These are phyloP conservation scores for Eudyptes chrysolophus DNA, from an alignment of 2,113 vertebrate species.

Conservation along the genomic window DNA sequence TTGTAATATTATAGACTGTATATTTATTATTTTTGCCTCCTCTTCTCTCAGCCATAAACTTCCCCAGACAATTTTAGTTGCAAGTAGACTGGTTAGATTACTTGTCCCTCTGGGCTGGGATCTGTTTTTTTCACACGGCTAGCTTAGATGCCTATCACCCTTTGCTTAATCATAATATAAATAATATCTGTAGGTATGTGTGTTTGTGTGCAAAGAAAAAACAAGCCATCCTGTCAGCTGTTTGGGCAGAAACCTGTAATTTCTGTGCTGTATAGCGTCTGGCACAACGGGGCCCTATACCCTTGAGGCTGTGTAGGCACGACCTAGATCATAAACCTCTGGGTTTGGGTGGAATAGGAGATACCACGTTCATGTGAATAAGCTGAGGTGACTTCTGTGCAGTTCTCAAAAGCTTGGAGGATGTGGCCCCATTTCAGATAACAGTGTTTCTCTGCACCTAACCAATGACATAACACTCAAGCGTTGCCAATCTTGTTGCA, in stretches of 20 bases:
- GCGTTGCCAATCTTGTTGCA: not conserved
- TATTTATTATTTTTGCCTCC: not conserved
- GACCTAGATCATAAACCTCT: not conserved
- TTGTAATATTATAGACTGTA: not conserved
- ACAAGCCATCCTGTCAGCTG: not conserved
- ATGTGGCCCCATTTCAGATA: not conserved
- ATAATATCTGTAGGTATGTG: not conserved
- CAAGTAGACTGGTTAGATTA: not conserved
- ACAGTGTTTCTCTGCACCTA: not conserved
- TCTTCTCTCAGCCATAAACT: not conserved
- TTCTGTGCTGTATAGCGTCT: not conserved
- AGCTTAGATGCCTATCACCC: not conserved
- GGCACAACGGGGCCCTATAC: not conserved
- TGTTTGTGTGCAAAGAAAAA: not conserved
- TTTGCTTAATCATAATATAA: conserved; percentile 7
- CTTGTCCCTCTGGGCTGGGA: not conserved
- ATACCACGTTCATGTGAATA: not conserved
- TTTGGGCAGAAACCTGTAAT: not conserved
- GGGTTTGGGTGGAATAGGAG: not conserved
- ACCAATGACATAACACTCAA: not conserved
- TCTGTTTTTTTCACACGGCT: not conserved
- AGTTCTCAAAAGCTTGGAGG: not conserved
- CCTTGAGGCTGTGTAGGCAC: not conserved
- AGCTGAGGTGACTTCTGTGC: not conserved
- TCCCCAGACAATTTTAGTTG: not conserved